A percentile compares a stretch with the other conserved stretches of the same genome.
Conservation (phyloP, 2,797 vertebrate species). For the Squalus acanthias region DNA sequence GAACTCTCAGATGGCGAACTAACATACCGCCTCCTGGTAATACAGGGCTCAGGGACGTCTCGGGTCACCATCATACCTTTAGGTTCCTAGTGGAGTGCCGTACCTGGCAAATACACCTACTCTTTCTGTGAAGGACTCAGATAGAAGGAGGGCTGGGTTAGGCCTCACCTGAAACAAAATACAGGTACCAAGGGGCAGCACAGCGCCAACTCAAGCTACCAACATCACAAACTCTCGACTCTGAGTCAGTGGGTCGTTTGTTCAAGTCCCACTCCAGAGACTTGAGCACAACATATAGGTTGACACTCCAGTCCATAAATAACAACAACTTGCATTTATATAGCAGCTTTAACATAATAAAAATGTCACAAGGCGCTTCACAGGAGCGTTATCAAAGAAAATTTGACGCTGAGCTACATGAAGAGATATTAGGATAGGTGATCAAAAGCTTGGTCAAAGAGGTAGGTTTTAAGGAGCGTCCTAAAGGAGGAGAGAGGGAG, state of each 20-base stretch:
- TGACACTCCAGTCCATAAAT: background rate
- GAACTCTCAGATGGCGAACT: too few relatives aligned
- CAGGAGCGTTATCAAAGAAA: background rate
- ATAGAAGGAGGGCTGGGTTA: too few relatives aligned
- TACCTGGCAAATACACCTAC: too few relatives aligned
- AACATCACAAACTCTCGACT: too few relatives aligned
- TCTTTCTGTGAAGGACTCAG: too few relatives aligned
- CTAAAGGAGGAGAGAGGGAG: background rate
- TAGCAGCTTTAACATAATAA: background rate
- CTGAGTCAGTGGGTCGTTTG: background rate
- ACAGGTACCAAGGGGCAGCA: too few relatives aligned
- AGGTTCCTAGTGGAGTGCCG: too few relatives aligned
- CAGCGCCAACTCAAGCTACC: too few relatives aligned
- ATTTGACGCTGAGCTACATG: background rate
- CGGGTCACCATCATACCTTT: too few relatives aligned
- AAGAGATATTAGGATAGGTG: background rate
- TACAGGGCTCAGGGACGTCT: too few relatives aligned
- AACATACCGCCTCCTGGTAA: too few relatives aligned
- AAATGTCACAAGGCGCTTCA: background rate
- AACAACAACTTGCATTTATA: background rate
- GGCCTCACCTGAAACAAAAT: too few relatives aligned
- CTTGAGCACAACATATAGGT: background rate
- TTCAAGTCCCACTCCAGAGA: background rate
- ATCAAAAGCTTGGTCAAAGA: background rate
- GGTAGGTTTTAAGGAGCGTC: background rate